phyloP scores from a whole-genome alignment of 2,888 invertebrate species.

The Azorinus chamasolen region DNA sequence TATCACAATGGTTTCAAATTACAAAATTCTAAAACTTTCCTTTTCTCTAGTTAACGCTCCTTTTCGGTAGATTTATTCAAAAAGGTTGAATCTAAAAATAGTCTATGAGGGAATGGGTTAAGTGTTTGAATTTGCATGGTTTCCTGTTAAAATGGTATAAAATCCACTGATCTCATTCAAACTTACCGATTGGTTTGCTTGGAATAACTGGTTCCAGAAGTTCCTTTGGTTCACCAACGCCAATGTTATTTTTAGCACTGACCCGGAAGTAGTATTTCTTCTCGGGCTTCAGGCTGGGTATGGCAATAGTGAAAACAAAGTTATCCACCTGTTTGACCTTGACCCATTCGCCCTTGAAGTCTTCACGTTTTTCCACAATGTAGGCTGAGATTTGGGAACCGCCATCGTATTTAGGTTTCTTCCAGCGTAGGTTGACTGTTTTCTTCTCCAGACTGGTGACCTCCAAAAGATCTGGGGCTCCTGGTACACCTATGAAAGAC shows the following conservation, averaged over 20 bases:
- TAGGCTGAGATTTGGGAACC: constrained; percentile 79
- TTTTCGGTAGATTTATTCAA: too few relatives aligned
- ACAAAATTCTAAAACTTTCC: too few relatives aligned
- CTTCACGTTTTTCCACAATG: constrained; percentile 77
- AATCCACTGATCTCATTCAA: too few relatives aligned
- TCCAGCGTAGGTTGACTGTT: constrained; percentile 83
- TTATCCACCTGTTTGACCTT: constrained; percentile 71
- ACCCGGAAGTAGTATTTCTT: constrained; percentile 84
- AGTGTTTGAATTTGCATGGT: too few relatives aligned
- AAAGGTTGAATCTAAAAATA: too few relatives aligned
- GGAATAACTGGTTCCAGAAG: constrained; percentile 75
- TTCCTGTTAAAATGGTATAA: too few relatives aligned
- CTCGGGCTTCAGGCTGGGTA: constrained; percentile 79
- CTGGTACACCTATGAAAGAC: constrained; percentile 71
- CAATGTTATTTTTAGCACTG: constrained; percentile 83
- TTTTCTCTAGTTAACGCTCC: too few relatives aligned
- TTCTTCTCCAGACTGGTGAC: constrained; percentile 71
- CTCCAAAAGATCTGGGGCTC: constrained; percentile 76
- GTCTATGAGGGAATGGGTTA: too few relatives aligned
- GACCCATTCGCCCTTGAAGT: constrained; percentile 69
- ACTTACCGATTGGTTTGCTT: constrained; percentile 90
- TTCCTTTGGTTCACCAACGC: constrained; percentile 75
- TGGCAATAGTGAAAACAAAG: constrained; percentile 59
- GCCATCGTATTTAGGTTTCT: constrained; percentile 83
- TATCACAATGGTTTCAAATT: too few relatives aligned